Base-by-base conservation (phyloP, 2,888 invertebrate species). In the Lamproptera curius region DNA sequence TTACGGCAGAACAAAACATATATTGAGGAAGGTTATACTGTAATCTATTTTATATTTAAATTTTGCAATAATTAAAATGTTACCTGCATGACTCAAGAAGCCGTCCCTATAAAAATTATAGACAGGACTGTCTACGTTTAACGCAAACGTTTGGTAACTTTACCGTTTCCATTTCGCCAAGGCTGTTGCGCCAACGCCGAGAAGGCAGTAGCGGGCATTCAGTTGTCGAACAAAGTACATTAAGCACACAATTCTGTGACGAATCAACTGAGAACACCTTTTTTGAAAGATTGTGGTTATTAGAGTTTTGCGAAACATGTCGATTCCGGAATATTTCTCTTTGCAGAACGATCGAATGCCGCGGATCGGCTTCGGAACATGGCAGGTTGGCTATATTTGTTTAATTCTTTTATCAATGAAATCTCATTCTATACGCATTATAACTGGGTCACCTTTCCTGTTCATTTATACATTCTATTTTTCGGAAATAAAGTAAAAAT, bases 351-450 rank as follows among this genome's bases (percentile, higher is more conserved):
- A 90, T 41, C 87, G 83, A 49, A 92, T 94, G 90, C 94, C 94
- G 4, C 82, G 90, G 42, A 76, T 95, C 40, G 95, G 95, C 42
- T 92, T 93, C 63, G 95, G 95, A 47, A 94, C 94, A 48, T 95
- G 94, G 94, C 92, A 93, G 88, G 94, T 94, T 79, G 84, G 85
- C 83, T 31, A 20, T 17, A 4, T n/a, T 16, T 40, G 16, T 28
- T 28, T 28, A 20, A 20, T 20, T 2, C n/a, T 5, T 17, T 14
- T 3, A 2, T 2, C 8, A 9, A 28, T 28, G 11, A 1, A 28
- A 16, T 23, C 38, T 8, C 3, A 11, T 20, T 20, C 9, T 38
- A 11, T 4, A 11, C 8, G 2, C 34, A 34, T 16, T 11, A n/a
- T n/a, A n/a, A n/a, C n/a, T n/a, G n/a, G n/a, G n/a, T n/a, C n/a